A percentile compares a stretch with the other conserved stretches of the same genome.
Evolutionary conservation across 2,888 invertebrate genomes (phyloP).

Genomic region (Melanostoma scalare): DNA sequence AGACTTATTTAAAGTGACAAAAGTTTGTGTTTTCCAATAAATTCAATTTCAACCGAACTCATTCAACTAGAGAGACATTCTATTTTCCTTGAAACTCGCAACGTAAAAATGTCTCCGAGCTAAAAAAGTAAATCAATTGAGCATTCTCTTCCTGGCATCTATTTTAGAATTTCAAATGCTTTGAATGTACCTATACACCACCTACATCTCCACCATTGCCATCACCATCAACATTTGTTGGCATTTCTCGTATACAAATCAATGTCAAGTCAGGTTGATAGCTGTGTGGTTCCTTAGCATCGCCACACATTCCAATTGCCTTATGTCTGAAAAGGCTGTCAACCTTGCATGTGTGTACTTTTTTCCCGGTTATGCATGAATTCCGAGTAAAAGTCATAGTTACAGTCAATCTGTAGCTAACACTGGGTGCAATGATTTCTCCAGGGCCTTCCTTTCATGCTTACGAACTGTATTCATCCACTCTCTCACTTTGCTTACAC

Average conservation of each 20-base stretch:
- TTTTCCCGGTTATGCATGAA: conserved; percentile 33
- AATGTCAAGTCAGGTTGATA: conserved; percentile 60
- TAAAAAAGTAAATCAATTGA: no score
- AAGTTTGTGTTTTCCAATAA: not conserved
- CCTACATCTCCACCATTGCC: not conserved
- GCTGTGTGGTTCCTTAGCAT: conserved; percentile 18
- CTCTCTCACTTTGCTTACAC: conserved; percentile 5
- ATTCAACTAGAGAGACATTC: conserved; percentile 6
- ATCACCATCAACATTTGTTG: conserved; percentile 10
- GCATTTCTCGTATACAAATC: conserved; percentile 51
- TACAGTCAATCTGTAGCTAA: conserved; percentile 42
- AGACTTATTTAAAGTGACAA: no score
- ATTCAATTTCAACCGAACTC: conserved; percentile 5
- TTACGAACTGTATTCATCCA: conserved; percentile 33
- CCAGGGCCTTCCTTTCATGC: conserved; percentile 39
- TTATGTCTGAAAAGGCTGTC: conserved; percentile 51
- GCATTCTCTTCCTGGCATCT: no score
- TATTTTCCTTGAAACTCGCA: no score
- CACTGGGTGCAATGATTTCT: conserved; percentile 63
- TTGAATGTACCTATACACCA: not conserved
- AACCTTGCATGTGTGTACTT: conserved; percentile 23
- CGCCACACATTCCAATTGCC: conserved; percentile 55
- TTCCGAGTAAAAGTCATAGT: conserved; percentile 20
- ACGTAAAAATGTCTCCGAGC: no score
- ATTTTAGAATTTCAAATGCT: not conserved